These are phyloP conservation scores for Balearica regulorum DNA, from an alignment of 2,797 vertebrate species.

Conservation along the genomic window DNA sequence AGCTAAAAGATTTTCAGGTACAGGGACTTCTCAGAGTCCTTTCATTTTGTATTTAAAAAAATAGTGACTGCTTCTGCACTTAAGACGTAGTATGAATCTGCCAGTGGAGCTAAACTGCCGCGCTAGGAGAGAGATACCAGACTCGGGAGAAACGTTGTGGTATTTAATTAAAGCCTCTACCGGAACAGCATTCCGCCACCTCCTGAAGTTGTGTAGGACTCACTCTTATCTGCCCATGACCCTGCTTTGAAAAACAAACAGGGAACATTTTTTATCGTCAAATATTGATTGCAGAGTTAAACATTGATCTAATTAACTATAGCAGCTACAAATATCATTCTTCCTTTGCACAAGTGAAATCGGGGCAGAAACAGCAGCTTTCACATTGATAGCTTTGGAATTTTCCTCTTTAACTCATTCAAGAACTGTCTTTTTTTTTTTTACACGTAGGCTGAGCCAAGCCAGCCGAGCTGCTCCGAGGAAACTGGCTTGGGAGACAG, in stretches of 20 bases:
- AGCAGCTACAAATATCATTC: background rate
- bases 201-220: background rate
- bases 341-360: background rate
- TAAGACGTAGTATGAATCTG: background rate
- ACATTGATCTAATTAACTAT: constrained; percentile 32
- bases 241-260: constrained; percentile 23
- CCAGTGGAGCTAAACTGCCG: background rate
- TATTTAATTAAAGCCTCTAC: background rate
- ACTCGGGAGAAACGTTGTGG: background rate
- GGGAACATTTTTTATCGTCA: constrained; percentile 16
- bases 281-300: constrained; percentile 49
- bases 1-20: background rate
- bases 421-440: background rate
- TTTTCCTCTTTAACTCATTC: background rate
- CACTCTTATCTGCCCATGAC: constrained; percentile 4
- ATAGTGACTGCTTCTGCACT: background rate
- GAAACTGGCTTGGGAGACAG: background rate
- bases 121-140: background rate
- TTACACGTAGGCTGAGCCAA: background rate
- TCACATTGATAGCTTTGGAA: background rate
- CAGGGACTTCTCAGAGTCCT: background rate
- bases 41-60: background rate
- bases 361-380: background rate
- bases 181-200: background rate
- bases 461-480: background rate